A percentile compares a stretch with the other conserved stretches of the same genome.
These are phyloP conservation scores for Scylla paramamosain DNA, from an alignment of 1,140 invertebrate genomes.

Conservation along the genomic window DNA sequence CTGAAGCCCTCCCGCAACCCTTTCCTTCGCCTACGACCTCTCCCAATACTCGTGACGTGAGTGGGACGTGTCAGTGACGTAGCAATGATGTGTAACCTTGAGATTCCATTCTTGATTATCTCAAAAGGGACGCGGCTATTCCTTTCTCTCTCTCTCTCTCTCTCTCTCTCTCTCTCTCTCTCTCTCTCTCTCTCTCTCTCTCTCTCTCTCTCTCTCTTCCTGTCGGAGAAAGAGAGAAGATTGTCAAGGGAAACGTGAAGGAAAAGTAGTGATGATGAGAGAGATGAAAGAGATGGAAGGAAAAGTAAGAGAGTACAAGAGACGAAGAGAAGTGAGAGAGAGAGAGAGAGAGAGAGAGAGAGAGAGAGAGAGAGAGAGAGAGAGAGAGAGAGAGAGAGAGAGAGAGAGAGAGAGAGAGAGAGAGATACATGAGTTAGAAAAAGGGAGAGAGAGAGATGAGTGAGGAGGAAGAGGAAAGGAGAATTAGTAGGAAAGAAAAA, in stretches of 20 bases:
- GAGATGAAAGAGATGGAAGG: not conserved
- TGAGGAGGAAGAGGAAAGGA: not conserved
- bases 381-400: slow-evolving; percentile 29
- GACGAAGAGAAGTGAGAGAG: not conserved
- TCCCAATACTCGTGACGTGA: too few species aligned
- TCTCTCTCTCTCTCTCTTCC: slow-evolving; percentile 10
- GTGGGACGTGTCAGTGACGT: too few species aligned
- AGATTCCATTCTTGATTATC: too few species aligned
- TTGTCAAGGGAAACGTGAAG: not conserved
- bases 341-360: slow-evolving; percentile 22
- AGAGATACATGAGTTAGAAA: not conserved
- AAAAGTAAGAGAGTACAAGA: not conserved
- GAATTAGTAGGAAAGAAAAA: not conserved
- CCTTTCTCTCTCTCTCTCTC: slow-evolving; percentile 10
- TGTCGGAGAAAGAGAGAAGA: slow-evolving; percentile 11
- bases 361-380: slow-evolving; percentile 18
- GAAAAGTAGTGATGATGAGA: not conserved
- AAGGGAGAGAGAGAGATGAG: not conserved
- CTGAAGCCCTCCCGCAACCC: too few species aligned
- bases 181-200: slow-evolving; percentile 29
- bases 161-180: slow-evolving; percentile 2
- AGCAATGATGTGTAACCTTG: too few species aligned
- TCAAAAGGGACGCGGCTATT: too few species aligned
- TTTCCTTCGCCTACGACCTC: too few species aligned
- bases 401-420: slow-evolving; percentile 22